These are phyloP conservation scores for Amphiprion clarkii DNA, from an alignment of 2,797 vertebrate genomes.

Conservation along the genomic window DNA sequence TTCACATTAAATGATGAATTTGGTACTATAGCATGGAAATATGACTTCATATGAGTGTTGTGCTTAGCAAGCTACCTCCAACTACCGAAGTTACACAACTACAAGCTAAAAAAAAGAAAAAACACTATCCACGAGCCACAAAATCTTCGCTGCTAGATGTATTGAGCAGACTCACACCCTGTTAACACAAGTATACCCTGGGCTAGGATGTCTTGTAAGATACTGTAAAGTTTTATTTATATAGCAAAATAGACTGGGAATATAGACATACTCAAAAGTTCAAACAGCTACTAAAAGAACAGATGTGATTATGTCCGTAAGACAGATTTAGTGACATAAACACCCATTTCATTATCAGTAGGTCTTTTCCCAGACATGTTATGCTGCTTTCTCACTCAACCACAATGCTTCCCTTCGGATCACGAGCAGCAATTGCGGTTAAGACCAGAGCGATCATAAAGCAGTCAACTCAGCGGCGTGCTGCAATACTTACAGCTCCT, in stretches of 20 bases:
- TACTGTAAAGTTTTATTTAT: too few relatives aligned
- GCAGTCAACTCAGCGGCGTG: slow-evolving; percentile 34
- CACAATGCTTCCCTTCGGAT: slow-evolving; percentile 50
- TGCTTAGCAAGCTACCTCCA: too few relatives aligned
- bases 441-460: slow-evolving; percentile 52
- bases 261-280: slow-evolving; percentile 1
- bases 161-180: too few relatives aligned
- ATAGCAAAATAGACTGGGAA: background rate
- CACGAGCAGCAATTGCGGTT: slow-evolving; percentile 12
- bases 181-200: too few relatives aligned
- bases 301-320: background rate
- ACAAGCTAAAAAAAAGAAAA: too few relatives aligned
- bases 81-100: too few relatives aligned
- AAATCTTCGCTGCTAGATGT: too few relatives aligned
- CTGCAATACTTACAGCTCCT: slow-evolving; percentile 56
- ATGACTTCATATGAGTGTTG: too few relatives aligned
- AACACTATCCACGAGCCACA: too few relatives aligned
- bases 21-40: too few relatives aligned
- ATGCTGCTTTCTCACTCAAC: slow-evolving; percentile 50
- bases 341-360: background rate
- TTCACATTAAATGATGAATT: too few relatives aligned
- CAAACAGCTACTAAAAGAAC: slow-evolving; percentile 15
- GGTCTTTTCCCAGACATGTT: slow-evolving; percentile 22
- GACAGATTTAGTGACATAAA: slow-evolving; percentile 1
- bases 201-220: too few relatives aligned